These are phyloP conservation scores for Podocnemis expansa DNA, from an alignment of 2,113 vertebrate species.

Conservation along the genomic window DNA sequence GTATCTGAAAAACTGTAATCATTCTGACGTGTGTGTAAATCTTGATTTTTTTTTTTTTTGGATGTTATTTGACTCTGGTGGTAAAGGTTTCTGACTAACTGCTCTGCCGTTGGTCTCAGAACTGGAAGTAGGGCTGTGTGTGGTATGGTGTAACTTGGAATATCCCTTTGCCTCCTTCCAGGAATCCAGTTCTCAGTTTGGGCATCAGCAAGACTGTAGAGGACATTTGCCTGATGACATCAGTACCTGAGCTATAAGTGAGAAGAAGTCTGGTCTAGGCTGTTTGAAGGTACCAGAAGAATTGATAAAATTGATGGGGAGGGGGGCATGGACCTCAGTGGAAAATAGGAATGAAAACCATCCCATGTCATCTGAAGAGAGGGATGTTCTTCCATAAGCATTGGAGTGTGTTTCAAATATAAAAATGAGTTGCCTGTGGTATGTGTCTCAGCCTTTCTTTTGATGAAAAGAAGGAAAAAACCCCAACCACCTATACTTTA, in stretches of 20 bases:
- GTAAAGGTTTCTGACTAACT: conserved; percentile 62
- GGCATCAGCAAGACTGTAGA: neutral
- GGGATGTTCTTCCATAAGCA: conserved; percentile 53
- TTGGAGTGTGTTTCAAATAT: conserved; percentile 26
- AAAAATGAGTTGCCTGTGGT: conserved; percentile 47
- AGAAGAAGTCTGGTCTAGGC: neutral
- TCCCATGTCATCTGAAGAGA: conserved; percentile 61
- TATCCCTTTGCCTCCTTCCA: neutral
- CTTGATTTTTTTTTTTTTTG: conserved; percentile 55
- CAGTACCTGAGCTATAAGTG: neutral
- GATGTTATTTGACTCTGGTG: conserved; percentile 71
- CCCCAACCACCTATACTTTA: neutral
- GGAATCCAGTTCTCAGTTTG: neutral
- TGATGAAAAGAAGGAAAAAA: neutral
- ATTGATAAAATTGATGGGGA: conserved; percentile 19
- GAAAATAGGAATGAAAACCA: conserved; percentile 64
- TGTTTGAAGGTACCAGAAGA: conserved; percentile 38
- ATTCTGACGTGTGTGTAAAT: conserved; percentile 71
- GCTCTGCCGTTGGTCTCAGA: conserved; percentile 25
- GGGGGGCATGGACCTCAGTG: neutral
- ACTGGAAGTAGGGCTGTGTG: conserved; percentile 18
- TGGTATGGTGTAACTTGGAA: neutral
- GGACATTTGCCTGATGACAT: neutral
- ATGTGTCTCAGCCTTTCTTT: conserved; percentile 18
- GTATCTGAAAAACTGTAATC: conserved; percentile 73